These are phyloP conservation scores for Drosophila percnosoma DNA, from an alignment of 2,888 invertebrate species.

Conservation along the genomic window DNA sequence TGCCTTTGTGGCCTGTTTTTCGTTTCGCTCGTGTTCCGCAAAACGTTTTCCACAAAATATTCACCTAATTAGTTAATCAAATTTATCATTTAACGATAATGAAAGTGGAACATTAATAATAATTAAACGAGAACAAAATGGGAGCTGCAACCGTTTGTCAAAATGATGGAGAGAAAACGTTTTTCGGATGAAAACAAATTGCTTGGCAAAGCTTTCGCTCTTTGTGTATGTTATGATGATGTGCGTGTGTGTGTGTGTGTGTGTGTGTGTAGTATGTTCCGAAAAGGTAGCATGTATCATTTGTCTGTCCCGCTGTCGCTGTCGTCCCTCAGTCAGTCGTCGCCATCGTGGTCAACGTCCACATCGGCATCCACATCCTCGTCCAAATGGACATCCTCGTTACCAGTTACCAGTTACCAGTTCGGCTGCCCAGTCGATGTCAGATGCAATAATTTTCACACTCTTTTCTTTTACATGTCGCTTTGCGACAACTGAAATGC, in stretches of 20 bases:
- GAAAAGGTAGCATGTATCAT: conserved; percentile 63
- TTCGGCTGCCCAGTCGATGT: conserved; percentile 2
- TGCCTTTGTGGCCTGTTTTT: conserved; percentile 3
- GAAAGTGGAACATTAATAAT: neutral
- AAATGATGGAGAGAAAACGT: conserved; percentile 21
- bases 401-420: conserved; percentile 5
- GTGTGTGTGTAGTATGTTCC: conserved; percentile 12
- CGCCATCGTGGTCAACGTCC: conserved; percentile 49
- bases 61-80: neutral
- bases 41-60: neutral
- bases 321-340: conserved; percentile 52
- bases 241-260: conserved; percentile 2
- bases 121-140: neutral
- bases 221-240: conserved; percentile 11
- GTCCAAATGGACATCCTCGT: conserved; percentile 1
- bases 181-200: conserved; percentile 27
- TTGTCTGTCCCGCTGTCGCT: conserved; percentile 34
- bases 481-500: conserved; percentile 42
- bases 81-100: neutral
- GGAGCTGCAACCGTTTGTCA: neutral
- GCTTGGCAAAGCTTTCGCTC: conserved; percentile 29
- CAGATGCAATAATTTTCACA: conserved; percentile 72
- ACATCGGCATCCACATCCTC: neutral
- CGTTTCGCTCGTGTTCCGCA: conserved; percentile 12
- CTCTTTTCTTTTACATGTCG: conserved; percentile 46